Evolutionary conservation across 2,888 invertebrate genomes (phyloP).

Genomic region (Lepeophtheirus nordmannii): DNA sequence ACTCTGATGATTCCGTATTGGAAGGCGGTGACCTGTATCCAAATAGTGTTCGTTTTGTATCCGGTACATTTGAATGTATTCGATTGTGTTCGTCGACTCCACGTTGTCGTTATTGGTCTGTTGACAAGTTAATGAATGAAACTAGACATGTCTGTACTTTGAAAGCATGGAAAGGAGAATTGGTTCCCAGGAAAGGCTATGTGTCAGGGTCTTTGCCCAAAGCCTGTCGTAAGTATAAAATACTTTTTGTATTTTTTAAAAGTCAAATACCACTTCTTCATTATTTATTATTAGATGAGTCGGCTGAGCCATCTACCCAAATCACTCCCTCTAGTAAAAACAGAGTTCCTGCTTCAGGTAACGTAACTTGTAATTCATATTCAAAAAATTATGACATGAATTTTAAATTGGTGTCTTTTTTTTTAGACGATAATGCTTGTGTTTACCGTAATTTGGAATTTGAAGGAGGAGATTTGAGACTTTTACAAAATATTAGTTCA

Average conservation of each 20-base stretch:
- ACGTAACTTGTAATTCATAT: not conserved
- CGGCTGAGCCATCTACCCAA: not conserved
- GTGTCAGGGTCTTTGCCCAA: constrained; percentile 17
- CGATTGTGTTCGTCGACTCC: not conserved
- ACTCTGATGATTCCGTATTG: constrained; percentile 9
- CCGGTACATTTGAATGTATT: constrained; percentile 8
- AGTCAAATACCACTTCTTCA: no score
- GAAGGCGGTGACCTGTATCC: constrained; percentile 8
- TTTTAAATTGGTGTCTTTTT: not conserved
- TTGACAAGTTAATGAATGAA: not conserved
- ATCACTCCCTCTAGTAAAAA: not conserved
- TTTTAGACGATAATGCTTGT: not conserved
- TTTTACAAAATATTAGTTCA: not conserved
- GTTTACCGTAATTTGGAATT: constrained; percentile 18
- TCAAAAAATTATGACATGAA: not conserved
- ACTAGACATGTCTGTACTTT: constrained; percentile 1
- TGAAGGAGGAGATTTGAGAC: constrained; percentile 6
- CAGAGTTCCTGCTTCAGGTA: not conserved
- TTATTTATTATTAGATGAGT: not conserved
- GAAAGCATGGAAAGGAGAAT: constrained; percentile 8
- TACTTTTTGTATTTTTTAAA: not conserved
- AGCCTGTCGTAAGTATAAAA: constrained; percentile 9
- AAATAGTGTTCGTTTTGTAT: not conserved
- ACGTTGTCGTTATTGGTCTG: constrained; percentile 14
- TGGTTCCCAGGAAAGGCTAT: not conserved